phyloP scores from a whole-genome alignment of 2,797 vertebrate species.

The Premnoplex brunnescens region DNA sequence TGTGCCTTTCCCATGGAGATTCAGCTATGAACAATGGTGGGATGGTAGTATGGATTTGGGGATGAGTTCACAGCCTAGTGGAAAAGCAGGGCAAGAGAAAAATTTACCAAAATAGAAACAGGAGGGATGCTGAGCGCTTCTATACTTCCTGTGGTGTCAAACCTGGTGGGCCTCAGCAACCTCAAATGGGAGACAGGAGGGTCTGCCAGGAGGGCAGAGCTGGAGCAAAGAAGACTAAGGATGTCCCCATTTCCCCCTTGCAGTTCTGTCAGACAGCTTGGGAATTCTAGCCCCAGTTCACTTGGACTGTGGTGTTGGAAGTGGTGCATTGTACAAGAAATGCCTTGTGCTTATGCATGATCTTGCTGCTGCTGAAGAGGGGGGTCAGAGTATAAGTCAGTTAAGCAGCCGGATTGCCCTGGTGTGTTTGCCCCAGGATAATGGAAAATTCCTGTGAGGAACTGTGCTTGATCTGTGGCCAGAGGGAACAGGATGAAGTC shows the following conservation, averaged over 20 bases:
- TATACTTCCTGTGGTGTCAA: accelerated
- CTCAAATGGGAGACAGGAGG: neutral
- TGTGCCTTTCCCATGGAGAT: accelerated
- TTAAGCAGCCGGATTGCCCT: neutral
- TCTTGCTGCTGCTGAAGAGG: neutral
- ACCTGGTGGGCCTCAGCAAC: neutral
- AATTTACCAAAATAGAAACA: neutral
- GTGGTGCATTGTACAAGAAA: accelerated
- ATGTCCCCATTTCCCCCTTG: neutral
- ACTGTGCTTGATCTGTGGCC: constrained; percentile 48
- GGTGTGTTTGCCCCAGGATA: constrained; percentile 37
- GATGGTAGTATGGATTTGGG: neutral
- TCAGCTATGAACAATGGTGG: neutral
- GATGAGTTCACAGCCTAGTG: neutral
- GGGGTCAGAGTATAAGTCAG: neutral
- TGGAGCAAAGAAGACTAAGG: neutral
- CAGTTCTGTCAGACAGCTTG: neutral
- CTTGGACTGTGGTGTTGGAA: neutral
- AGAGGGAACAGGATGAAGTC: constrained; percentile 61
- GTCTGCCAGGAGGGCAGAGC: neutral
- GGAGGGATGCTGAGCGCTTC: neutral
- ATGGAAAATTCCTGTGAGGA: constrained; percentile 64
- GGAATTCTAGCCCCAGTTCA: neutral
- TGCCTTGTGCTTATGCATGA: neutral
- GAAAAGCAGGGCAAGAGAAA: neutral